Base-by-base conservation (phyloP, 2,797 vertebrate species). In the Scolopax bukidnonensis region DNA sequence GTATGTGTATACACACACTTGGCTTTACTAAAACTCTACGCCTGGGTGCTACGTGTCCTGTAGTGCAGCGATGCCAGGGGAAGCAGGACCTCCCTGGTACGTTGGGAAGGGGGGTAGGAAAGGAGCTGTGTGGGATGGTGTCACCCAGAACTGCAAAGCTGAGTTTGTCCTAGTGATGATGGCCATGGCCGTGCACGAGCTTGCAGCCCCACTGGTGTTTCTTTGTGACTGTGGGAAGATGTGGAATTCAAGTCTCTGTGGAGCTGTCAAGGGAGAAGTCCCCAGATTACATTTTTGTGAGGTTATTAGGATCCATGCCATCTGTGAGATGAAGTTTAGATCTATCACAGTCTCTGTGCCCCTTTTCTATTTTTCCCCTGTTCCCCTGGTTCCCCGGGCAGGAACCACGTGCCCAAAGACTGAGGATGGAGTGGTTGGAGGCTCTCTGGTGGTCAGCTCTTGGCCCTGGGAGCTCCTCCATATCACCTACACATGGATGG, bases 231-330 rank as follows among this genome's bases (percentile, higher is more conserved):
- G 12, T 17, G 14, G 59, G 65, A 51, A 65, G 47, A 69, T 41
- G 14, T 24, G 45, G 7, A 21, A 33, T 65, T 68, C 0, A 0
- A 82, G 48, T 16, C 25, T 18, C 0, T 4, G 8, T 28, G 11
- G 33, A 24, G 19, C 41, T 77, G 33, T 15, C 48, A 50, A 16
- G 17, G 25, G 33, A 84, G 30, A 36, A 11, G 17, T 57, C 84
- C 0, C 0, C n/a, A 48, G 7, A 48, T 48, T 24, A 48, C 6
- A 7, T 48, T 48, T 23, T 48, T 48, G 47, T 48, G 21, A 48
- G 47, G 11, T 73, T 84, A 32, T 3, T 5, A 3, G 61, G 16
- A 38, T 45, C 47, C 27, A 45, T 18, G 4, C 12, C 3, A 9
- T 16, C 28, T 16, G 51, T 70, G 54, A 84, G 84, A 48, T 5